Conservation (phyloP, 1,140 invertebrate genomes). For the Hyposmocoma kahamanoa region DNA sequence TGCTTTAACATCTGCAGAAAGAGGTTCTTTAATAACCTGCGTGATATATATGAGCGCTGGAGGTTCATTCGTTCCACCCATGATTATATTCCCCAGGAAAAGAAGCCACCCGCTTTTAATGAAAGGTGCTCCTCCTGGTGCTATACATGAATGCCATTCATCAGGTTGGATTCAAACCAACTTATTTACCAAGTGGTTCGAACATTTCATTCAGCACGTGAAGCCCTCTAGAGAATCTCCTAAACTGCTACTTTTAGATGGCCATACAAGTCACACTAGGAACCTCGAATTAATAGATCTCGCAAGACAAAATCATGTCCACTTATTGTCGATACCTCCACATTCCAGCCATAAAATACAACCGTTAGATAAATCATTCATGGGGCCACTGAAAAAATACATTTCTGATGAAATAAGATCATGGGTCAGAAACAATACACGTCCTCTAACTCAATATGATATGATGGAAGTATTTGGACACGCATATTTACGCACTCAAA, state of each 20-base stretch:
- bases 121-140: conserved; percentile 37
- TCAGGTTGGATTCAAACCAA: conserved; percentile 20
- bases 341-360: background rate
- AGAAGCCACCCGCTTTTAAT: conserved; percentile 31
- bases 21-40: conserved; percentile 16
- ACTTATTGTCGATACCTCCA: background rate
- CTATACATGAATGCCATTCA: conserved; percentile 38
- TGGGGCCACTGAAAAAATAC: conserved; percentile 3
- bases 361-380: conserved; percentile 1
- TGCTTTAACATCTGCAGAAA: conserved; percentile 13
- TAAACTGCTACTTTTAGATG: background rate
- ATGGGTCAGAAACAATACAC: conserved; percentile 4
- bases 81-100: conserved; percentile 50
- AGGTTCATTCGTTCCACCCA: conserved; percentile 38
- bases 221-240: background rate
- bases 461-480: conserved; percentile 29
- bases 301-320: conserved; percentile 4
- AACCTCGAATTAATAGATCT: conserved; percentile 3
- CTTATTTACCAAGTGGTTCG: conserved; percentile 2
- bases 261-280: background rate
- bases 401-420: conserved; percentile 19
- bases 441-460: conserved; percentile 17
- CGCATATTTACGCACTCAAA: conserved; percentile 27
- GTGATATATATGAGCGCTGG: conserved; percentile 28
- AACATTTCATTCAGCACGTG: conserved; percentile 11